Evolutionary conservation across 2,888 invertebrate species (phyloP).

Genomic region (Pheosia tremula): DNA sequence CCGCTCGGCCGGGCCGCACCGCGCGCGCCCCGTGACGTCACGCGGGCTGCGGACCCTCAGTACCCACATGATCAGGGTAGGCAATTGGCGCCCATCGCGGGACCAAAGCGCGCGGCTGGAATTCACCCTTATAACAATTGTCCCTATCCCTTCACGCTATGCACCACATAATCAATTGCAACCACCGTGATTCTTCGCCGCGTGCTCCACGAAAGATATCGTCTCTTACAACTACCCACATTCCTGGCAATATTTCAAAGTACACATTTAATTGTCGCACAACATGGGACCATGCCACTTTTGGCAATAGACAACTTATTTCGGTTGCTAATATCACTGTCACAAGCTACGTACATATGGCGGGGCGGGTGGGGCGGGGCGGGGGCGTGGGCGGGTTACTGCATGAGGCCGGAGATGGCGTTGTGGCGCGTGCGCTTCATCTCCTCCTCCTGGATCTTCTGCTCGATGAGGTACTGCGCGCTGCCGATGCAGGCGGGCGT

Average conservation of each 20-base stretch:
- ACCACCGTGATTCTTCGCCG: neutral
- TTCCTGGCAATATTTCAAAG: constrained; percentile 1
- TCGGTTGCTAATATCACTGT: neutral
- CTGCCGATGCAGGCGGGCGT: constrained; percentile 94
- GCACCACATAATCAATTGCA: neutral
- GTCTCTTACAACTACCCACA: neutral
- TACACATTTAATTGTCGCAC: constrained; percentile 6
- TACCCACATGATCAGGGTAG: neutral
- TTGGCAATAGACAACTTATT: neutral
- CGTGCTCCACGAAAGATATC: no score
- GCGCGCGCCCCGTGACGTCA: neutral
- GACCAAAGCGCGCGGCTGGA: neutral
- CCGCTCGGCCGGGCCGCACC: constrained; percentile 11
- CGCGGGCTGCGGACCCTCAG: neutral
- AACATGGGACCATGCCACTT: neutral
- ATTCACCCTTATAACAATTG: neutral
- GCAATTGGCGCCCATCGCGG: neutral
- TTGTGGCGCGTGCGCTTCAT: constrained; percentile 96
- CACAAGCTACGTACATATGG: neutral
- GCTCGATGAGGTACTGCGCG: constrained; percentile 98
- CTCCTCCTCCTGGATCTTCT: constrained; percentile 98
- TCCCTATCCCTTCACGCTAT: neutral
- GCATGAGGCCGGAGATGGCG: constrained; percentile 89
- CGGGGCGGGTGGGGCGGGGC: constrained; percentile 8
- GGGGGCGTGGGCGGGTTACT: constrained; percentile 71